phyloP scores from a whole-genome alignment of 2,113 vertebrate species.

The Nyctibius bracteatus region DNA sequence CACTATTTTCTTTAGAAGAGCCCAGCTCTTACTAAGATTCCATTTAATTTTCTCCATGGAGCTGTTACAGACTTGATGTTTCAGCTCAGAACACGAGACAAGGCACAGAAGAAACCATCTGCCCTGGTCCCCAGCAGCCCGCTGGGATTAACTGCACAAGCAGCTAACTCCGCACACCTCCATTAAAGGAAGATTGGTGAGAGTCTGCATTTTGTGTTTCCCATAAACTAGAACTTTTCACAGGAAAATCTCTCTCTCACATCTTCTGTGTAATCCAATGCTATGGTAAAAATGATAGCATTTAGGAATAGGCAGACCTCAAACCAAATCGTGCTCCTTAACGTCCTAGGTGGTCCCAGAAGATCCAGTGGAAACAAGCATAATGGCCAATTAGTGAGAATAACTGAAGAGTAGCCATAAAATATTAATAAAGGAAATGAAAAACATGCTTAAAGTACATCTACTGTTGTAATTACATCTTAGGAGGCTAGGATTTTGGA shows the following conservation, averaged over 20 bases:
- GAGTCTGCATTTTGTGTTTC: neutral
- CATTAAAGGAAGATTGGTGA: neutral
- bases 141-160: neutral
- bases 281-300: neutral
- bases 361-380: neutral
- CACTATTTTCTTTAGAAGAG: neutral
- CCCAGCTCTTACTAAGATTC: neutral
- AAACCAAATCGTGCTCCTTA: neutral
- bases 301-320: neutral
- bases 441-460: neutral
- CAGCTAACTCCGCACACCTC: neutral
- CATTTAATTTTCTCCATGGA: neutral
- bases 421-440: slow-evolving; percentile 2
- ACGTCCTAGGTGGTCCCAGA: neutral
- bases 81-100: neutral
- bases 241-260: neutral
- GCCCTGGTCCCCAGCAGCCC: neutral
- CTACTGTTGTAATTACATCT: neutral
- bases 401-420: slow-evolving; percentile 2
- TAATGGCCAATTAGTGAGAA: slow-evolving; percentile 23
- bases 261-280: neutral
- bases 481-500: neutral
- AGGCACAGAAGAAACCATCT: neutral
- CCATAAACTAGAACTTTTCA: neutral
- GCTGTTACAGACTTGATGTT: neutral